Evolutionary conservation across 2,113 vertebrate genomes (phyloP).

Genomic region (Sporophila hypoxantha): DNA sequence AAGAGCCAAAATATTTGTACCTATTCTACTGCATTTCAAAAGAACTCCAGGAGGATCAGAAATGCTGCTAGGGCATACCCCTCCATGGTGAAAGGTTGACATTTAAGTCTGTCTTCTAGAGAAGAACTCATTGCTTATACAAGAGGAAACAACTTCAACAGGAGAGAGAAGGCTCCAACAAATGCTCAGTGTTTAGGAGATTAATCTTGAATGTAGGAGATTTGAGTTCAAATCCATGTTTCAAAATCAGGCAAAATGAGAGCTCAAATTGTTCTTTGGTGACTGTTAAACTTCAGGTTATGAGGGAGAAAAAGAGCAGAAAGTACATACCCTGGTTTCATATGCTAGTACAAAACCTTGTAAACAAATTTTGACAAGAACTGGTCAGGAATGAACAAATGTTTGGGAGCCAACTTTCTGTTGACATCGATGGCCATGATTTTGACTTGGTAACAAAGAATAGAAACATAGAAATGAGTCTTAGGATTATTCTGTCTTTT

Average conservation of each 20-base stretch:
- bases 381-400: neutral
- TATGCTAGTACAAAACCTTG: neutral
- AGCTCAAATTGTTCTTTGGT: neutral
- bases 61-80: neutral
- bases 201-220: neutral
- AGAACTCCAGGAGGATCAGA: neutral
- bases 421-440: slow-evolving; percentile 1
- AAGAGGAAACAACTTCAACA: neutral
- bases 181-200: neutral
- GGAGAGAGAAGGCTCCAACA: neutral
- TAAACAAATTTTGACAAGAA: neutral
- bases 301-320: neutral
- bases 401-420: neutral
- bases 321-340: neutral
- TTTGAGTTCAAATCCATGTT: neutral
- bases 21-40: neutral
- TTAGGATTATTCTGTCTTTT: neutral
- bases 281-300: neutral
- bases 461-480: neutral
- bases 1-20: neutral
- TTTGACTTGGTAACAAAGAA: slow-evolving; percentile 12
- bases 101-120: neutral
- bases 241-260: neutral
- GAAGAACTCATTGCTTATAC: neutral
- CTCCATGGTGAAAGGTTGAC: neutral